Evolutionary conservation across 2,113 vertebrate species (phyloP), one percentile per base, ranked within the genome.

Genomic region (Rattus rattus): DNA sequence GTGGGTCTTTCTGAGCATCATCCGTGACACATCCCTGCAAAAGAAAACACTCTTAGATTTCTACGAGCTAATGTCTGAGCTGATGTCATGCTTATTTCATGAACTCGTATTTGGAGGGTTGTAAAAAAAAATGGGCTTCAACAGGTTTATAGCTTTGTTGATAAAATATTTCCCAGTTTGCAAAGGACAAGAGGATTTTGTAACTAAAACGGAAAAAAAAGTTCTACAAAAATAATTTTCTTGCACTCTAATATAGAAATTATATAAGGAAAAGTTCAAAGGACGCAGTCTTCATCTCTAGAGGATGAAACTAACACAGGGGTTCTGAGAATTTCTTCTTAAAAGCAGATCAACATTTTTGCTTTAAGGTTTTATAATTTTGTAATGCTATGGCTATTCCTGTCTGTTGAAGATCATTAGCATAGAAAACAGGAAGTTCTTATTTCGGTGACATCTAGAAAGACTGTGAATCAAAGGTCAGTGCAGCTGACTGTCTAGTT

Each of bases 391-490:
- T 61, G 36, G 56, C 61, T 54, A 54, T 73, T 75, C 73, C 73
- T 91, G 92, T 70, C 30, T 87, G 61, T 33, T 94, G 10, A 17
- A 77, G 54, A 86, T 79, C 30, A 36, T 77, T 93, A 86, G 20
- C 70, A 63, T 73, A 61, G 83, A 73, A 88, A 87, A 89, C n/a
- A 95, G 43, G 81, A 95, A 91, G 79, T 87, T 67, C 30, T 75
- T 92, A 79, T 69, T 94, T 96, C 88, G 92, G 33, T 96, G 33
- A 91, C 49, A 72, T 94, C 67, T 85, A 67, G 85, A 96, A 97
- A 54, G 36, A 91, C 33, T 83, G 70, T 73, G 91, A 95, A 91
- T 94, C n/a, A 91, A 90, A 94, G 19, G 65, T 47, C 84, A 36
- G 10, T 16, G 26, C 26, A 61, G 54, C 39, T 56, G 49, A 63